These are phyloP conservation scores for Oreochromis niloticus DNA, from an alignment of 2,113 vertebrate species.

Conservation along the genomic window DNA sequence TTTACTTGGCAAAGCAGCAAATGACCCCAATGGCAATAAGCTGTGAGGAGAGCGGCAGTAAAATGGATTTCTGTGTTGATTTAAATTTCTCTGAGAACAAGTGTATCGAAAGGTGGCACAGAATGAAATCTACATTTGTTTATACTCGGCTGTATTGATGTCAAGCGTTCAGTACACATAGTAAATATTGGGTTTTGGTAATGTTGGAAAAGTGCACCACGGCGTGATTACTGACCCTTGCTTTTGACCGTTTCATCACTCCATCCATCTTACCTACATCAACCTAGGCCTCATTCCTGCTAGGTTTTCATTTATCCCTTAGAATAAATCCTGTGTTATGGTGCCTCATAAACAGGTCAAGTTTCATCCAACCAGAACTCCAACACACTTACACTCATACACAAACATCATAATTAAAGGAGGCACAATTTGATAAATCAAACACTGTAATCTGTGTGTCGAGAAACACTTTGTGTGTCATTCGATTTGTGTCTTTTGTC, in stretches of 20 bases:
- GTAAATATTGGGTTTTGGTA: constrained; percentile 47
- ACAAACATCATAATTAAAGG: not conserved
- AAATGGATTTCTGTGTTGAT: constrained; percentile 41
- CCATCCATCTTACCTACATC: constrained; percentile 15
- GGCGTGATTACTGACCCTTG: constrained; percentile 22
- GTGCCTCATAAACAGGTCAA: constrained; percentile 46
- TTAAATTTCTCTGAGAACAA: constrained; percentile 16
- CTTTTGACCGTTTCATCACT: not conserved
- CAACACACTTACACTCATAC: not conserved
- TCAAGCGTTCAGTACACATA: not conserved
- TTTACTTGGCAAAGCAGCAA: not conserved
- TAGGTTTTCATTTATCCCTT: constrained; percentile 36
- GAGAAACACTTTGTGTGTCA: not conserved
- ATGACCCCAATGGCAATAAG: constrained; percentile 11
- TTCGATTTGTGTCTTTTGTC: not conserved
- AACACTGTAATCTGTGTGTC: not conserved
- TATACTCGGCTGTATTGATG: constrained; percentile 37
- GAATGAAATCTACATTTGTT: constrained; percentile 45
- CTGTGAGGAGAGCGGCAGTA: not conserved
- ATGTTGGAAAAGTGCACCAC: constrained; percentile 16
- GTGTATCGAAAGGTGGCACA: constrained; percentile 23
- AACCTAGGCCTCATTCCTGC: not conserved
- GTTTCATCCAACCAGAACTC: constrained; percentile 10
- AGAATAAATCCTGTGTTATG: constrained; percentile 43
- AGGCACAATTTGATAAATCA: not conserved